Evolutionary conservation across 2,113 vertebrate species (phyloP).

Genomic region (Thunnus maccoyii): DNA sequence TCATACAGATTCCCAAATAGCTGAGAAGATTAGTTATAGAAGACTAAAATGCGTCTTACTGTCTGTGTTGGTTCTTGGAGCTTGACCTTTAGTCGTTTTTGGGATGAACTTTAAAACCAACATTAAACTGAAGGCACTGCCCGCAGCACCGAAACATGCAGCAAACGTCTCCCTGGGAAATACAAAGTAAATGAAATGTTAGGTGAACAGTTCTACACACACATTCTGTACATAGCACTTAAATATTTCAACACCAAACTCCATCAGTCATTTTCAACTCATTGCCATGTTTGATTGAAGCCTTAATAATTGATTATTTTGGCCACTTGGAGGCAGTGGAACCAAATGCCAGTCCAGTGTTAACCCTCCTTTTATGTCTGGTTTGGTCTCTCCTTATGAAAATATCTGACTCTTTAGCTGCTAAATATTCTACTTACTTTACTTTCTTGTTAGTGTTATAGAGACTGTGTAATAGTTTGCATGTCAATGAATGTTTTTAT

Average conservation of each 20-base stretch:
- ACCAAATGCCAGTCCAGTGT: too few species aligned
- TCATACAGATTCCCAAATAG: conserved; percentile 3
- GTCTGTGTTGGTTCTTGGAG: conserved; percentile 19
- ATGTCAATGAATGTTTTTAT: too few species aligned
- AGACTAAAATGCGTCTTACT: conserved; percentile 74
- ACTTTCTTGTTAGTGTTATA: too few species aligned
- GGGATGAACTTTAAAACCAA: conserved; percentile 90
- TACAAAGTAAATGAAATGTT: not conserved
- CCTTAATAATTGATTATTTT: not conserved
- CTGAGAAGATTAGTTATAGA: not conserved
- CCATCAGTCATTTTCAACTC: not conserved
- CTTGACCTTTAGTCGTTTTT: conserved; percentile 82
- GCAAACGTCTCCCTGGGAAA: conserved; percentile 86
- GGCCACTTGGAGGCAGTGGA: too few species aligned
- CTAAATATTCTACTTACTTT: too few species aligned
- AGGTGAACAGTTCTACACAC: not conserved
- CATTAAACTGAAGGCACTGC: conserved; percentile 83
- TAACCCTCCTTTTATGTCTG: too few species aligned
- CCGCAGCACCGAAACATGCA: conserved; percentile 79
- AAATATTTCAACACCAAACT: too few species aligned
- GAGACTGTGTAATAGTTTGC: too few species aligned
- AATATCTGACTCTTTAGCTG: too few species aligned
- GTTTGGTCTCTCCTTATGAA: too few species aligned
- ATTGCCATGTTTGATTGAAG: not conserved
- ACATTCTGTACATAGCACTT: too few species aligned